phyloP scores from a whole-genome alignment of 2,888 invertebrate species.

The Scaeva pyrastri region DNA sequence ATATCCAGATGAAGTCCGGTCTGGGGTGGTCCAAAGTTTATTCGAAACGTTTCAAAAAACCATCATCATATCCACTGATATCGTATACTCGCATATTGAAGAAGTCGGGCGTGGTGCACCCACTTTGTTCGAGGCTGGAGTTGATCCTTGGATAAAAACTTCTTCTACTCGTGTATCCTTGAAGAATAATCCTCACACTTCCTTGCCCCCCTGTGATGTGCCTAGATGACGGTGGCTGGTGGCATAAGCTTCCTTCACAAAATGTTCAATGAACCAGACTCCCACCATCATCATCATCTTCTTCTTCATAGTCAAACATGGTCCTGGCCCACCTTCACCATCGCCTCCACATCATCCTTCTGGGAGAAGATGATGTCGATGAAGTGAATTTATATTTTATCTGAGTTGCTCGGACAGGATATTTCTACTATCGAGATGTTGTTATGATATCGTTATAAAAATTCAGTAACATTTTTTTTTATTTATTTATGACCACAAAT shows the following conservation, averaged over 20 bases:
- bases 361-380: constrained; percentile 57
- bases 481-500: constrained; percentile 76
- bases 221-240: no score
- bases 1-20: constrained; percentile 17
- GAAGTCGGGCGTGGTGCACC: constrained; percentile 27
- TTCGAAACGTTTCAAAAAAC: constrained; percentile 56
- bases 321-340: constrained; percentile 38
- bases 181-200: constrained; percentile 64
- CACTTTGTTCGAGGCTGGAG: constrained; percentile 40
- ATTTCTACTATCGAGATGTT: constrained; percentile 73
- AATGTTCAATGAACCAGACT: constrained; percentile 71
- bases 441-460: constrained; percentile 75
- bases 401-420: constrained; percentile 75
- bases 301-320: not conserved
- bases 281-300: constrained; percentile 10
- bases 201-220: no score
- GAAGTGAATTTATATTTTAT: constrained; percentile 76
- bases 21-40: constrained; percentile 48
- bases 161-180: constrained; percentile 49
- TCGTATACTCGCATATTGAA: constrained; percentile 32
- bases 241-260: constrained; percentile 21
- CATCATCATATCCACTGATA: constrained; percentile 59
- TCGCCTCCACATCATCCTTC: not conserved
- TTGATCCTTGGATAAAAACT: constrained; percentile 65
- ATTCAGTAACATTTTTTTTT: constrained; percentile 72